Evolutionary conservation across 2,797 vertebrate genomes (phyloP), one percentile per base, ranked within the genome.

Genomic region (Phrynocephalus guinanensis): DNA sequence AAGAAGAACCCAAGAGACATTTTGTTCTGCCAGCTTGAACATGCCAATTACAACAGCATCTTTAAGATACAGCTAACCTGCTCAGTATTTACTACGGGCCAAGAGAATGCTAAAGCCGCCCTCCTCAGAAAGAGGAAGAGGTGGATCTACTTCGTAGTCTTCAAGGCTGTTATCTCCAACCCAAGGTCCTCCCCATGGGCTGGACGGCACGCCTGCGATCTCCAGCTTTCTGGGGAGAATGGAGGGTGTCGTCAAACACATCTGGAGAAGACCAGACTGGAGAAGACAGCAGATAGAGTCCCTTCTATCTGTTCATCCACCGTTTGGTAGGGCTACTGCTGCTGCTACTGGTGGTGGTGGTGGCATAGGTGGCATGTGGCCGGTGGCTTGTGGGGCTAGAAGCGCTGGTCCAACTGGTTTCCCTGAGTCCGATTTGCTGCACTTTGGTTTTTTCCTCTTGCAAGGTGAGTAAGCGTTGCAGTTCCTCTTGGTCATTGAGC

Each of bases 401-500:
- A 68, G 88, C 94, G 26, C 20, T 86, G 22, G 93, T 94, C 96
- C 97, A 96, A 85, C 93, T 94, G 20, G 87, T 81, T n/a, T 96
- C 95, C n/a, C 92, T 83, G 85, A 91, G 95, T 88, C 94, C 96
- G 84, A 82, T 91, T 88, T 94, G 94, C 86, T 94, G 95, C 85
- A 97, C 95, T 91, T 97, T 95, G 75, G 96, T 96, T 91, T 95
- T 95, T 90, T 97, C 94, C 78, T 97, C 96, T 90, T 96, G 97
- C 93, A 90, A 95, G 63, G 89, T 95, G 87, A 98, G 94, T 92
- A 98, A 95, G 11, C 86, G 87, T 13, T 92, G 94, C 88, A 98
- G 96, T 93, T 97, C 97, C 88, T 97, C 97, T 94, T 97, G 96
- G 91, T 98, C 98, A 77, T 96, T 95, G 80, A 98, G 97, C 0